Evolutionary conservation across 2,797 vertebrate species (phyloP), one percentile per base, ranked within the genome.

Genomic region (Pseudotriccus pelzelni): DNA sequence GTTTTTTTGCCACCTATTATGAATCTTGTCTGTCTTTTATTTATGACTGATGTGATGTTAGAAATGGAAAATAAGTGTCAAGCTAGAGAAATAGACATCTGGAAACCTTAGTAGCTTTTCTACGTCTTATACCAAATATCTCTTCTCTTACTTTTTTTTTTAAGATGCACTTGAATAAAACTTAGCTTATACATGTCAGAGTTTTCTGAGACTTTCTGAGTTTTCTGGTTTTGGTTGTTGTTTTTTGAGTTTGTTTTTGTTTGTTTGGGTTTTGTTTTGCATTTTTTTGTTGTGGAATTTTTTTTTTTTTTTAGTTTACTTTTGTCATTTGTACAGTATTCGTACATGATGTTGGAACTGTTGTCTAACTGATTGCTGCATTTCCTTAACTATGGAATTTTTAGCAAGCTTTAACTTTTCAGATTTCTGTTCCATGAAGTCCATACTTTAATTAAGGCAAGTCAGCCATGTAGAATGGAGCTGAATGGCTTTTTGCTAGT

Each of bases 1-100:
- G 39, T 60, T 85, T 95, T 37, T 97, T 96, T 97, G 66, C 79
- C 96, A 97, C 96, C 84, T 97, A 49, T 50, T 84, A 92, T 3
- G 24, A 52, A 60, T 25, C 68, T 93, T 82, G 49, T 94, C 92
- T 96, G 73, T 25, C 84, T 96, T 90, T 95, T 79, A 96, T 96
- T 91, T 90, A 94, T 46, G 66, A 34, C 55, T 60, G 55, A 7
- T 84, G 46, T 9, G 80, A 82, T 3, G 24, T 92, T 90, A 46
- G 88, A 89, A 88, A 93, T 46, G 60, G 93, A 92, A 96, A 94
- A 84, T 39, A 68, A 15, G 13, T 72, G 79, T 49, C n/a, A 76
- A 93, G 34, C 25, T 73, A 76, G 53, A 59, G 46, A 90, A 60
- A 85, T 28, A 69, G 53, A 59, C n/a, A 37, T 9, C 16, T 53